Base-by-base conservation (phyloP, 2,113 vertebrate species). In the Barnardius zonarius region DNA sequence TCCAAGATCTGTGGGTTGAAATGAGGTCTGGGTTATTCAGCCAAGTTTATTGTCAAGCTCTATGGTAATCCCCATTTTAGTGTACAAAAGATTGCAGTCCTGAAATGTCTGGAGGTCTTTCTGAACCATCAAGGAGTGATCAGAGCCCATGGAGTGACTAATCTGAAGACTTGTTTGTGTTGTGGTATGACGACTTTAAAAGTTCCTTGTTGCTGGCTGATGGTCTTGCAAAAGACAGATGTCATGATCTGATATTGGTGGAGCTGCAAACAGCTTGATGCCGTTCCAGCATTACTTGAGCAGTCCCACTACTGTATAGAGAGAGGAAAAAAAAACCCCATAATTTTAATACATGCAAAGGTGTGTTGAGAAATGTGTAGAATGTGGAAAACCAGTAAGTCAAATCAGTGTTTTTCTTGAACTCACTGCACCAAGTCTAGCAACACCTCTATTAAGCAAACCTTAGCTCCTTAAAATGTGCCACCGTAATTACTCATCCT, bases 1-100 rank as follows among this genome's bases (percentile, higher is more conserved):
- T 72, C 52, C 86, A 88, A 91, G 88, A 83, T 48, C 41, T 79
- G n/a, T 41, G 81, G 31, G 55, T 73, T 96, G 84, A 96, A 96
- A 82, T 62, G 28, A 95, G 76, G 66, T 92, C 88, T 95, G 77
- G 55, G 61, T 94, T 92, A 79, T 68, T 72, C 52, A 95, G 77
- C 49, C 76, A 84, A 87, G 57, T 89, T 88, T 94, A 76, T 66
- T 90, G 57, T 66, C 69, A 86, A 92, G 43, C 43, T 76, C 17
- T 18, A 37, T 24, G 69, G 52, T 87, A 91, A 75, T 84, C 43
- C 64, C 51, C 57, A 72, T 75, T 88, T 93, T 44, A 64, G 10
- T 37, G 17, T 35, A 44, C 18, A 68, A 46, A 86, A 92, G 73
- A 73, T 7, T 88, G 77, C 44, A 90, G 52, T 59, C 48, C 80